These are phyloP conservation scores for Laterallus jamaicensis DNA, from an alignment of 2,113 vertebrate species.

Conservation along the genomic window DNA sequence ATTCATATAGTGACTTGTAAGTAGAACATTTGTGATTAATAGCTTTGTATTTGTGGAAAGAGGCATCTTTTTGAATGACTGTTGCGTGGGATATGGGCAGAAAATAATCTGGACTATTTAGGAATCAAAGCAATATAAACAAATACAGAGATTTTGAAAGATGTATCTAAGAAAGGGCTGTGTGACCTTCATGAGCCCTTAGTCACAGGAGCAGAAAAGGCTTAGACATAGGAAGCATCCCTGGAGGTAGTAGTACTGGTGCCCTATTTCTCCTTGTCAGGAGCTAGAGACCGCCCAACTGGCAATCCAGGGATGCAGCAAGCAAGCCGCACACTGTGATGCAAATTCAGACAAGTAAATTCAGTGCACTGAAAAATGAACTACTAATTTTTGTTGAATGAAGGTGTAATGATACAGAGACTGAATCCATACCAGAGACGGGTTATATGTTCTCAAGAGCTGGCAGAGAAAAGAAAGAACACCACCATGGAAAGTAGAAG, in stretches of 20 bases:
- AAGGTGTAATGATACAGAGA: neutral
- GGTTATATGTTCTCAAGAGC: neutral
- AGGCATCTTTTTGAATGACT: neutral
- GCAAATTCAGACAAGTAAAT: slow-evolving; percentile 5
- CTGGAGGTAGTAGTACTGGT: neutral
- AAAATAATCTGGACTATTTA: neutral
- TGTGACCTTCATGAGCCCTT: neutral
- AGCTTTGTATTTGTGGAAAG: neutral
- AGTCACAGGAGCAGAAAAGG: neutral
- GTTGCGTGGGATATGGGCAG: neutral
- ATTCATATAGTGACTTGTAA: neutral
- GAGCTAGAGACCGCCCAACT: neutral
- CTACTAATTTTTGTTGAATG: neutral
- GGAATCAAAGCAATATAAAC: neutral
- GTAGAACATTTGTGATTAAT: slow-evolving; percentile 20
- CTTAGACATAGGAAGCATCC: neutral
- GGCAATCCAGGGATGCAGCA: neutral
- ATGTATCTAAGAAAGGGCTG: neutral
- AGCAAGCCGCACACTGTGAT: neutral
- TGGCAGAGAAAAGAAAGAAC: neutral
- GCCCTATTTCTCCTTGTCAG: slow-evolving; percentile 33
- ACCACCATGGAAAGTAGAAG: neutral
- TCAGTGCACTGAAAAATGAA: neutral
- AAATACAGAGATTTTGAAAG: neutral
- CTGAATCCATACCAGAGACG: neutral